Percentiles rank a stretch among this genome's conserved stretches.
Conservation (phyloP, 2,888 invertebrate genomes). For the Frankliniella intonsa region DNA sequence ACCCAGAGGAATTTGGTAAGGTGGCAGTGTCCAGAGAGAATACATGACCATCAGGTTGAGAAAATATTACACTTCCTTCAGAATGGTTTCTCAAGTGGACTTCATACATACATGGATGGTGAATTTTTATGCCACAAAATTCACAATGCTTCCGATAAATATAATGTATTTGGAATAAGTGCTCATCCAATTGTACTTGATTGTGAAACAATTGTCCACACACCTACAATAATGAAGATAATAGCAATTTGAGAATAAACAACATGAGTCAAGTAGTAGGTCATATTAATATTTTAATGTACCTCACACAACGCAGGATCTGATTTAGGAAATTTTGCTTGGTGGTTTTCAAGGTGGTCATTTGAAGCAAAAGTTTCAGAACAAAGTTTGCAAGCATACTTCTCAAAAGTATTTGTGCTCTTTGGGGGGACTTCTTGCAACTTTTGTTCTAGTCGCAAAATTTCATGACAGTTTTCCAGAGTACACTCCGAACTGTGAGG, state of each 20-base stretch:
- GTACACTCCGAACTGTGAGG: neutral
- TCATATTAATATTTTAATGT: neutral
- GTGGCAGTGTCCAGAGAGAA: neutral
- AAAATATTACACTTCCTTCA: neutral
- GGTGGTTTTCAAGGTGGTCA: neutral
- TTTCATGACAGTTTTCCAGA: neutral
- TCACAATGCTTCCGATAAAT: conserved; percentile 1
- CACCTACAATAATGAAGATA: neutral
- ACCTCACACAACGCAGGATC: neutral
- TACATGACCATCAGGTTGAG: neutral
- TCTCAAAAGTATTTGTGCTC: neutral
- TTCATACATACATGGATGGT: neutral
- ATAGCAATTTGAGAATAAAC: neutral
- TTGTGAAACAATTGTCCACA: neutral
- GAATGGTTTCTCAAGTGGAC: neutral
- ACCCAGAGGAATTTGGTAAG: neutral
- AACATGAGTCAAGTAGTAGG: neutral
- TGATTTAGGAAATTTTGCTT: neutral
- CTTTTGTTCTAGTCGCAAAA: neutral
- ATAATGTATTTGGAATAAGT: neutral
- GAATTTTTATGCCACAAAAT: neutral
- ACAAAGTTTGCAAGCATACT: neutral
- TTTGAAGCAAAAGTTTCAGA: neutral
- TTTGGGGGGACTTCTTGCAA: neutral
- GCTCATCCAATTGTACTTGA: neutral